A percentile compares a stretch with the other conserved stretches of the same genome.
Evolutionary conservation across 1,140 invertebrate genomes (phyloP).

Genomic region (Melipona quadrifasciata): DNA sequence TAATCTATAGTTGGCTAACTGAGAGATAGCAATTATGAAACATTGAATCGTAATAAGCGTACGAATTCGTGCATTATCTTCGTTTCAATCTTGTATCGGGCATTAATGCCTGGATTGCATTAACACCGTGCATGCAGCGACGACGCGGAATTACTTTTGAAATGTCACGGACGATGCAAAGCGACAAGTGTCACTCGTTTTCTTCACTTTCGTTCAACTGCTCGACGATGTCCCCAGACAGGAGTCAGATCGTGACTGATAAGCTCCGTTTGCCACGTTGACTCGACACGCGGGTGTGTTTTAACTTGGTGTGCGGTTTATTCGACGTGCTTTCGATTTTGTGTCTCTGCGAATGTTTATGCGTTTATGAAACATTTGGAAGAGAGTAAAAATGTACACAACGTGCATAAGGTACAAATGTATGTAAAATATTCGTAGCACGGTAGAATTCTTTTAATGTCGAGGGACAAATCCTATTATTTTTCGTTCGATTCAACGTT

Average conservation of each 20-base stretch:
- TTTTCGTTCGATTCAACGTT: too few relatives aligned
- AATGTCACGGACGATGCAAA: background rate
- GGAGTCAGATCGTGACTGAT: constrained; percentile 17
- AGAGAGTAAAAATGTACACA: too few relatives aligned
- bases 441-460: too few relatives aligned
- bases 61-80: constrained; percentile 2
- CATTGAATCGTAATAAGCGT: constrained; percentile 32
- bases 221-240: background rate
- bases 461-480: too few relatives aligned
- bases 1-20: background rate
- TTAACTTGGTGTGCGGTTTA: background rate
- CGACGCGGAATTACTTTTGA: background rate
- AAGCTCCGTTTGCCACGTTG: background rate
- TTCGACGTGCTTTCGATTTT: background rate
- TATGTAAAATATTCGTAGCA: too few relatives aligned
- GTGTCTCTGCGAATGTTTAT: background rate
- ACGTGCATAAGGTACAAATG: too few relatives aligned
- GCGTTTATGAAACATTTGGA: too few relatives aligned
- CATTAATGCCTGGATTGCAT: background rate
- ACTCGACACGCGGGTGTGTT: background rate
- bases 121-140: background rate
- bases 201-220: background rate
- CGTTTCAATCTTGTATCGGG: background rate
- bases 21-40: constrained; percentile 15
- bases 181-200: background rate